These are phyloP conservation scores for Sicus ferrugineus DNA, from an alignment of 2,888 invertebrate genomes.

Conservation along the genomic window DNA sequence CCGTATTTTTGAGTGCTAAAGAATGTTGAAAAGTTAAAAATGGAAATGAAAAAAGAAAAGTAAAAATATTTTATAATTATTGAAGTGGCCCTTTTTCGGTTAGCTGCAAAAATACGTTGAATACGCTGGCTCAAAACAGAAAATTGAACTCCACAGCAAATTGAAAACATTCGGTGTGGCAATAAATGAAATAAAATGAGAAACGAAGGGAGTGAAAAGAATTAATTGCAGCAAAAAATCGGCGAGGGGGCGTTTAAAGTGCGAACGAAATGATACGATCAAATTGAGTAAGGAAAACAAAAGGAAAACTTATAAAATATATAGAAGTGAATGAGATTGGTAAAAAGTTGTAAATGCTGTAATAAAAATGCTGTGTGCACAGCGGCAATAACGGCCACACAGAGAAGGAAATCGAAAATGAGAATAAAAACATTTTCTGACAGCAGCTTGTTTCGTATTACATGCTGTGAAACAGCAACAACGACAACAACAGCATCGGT, in stretches of 20 bases:
- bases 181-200: not conserved
- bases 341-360: too few species aligned
- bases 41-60: not conserved
- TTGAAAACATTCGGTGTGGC: not conserved
- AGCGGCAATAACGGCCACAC: too few species aligned
- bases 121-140: not conserved
- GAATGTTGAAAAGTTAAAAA: not conserved
- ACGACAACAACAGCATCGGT: too few species aligned
- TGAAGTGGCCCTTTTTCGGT: slow-evolving; percentile 10
- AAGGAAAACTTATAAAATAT: not conserved
- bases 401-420: too few species aligned
- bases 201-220: not conserved
- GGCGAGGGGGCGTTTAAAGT: not conserved
- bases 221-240: not conserved
- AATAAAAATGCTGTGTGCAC: too few species aligned
- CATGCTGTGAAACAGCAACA: too few species aligned
- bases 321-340: too few species aligned
- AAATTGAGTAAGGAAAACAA: not conserved
- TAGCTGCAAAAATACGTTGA: not conserved
- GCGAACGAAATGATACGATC: not conserved
- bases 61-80: not conserved
- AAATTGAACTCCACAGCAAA: not conserved
- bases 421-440: too few species aligned
- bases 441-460: too few species aligned
- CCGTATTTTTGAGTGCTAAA: too few species aligned